Conservation (phyloP, 2,113 vertebrate genomes). For the Tautogolabrus adspersus region DNA sequence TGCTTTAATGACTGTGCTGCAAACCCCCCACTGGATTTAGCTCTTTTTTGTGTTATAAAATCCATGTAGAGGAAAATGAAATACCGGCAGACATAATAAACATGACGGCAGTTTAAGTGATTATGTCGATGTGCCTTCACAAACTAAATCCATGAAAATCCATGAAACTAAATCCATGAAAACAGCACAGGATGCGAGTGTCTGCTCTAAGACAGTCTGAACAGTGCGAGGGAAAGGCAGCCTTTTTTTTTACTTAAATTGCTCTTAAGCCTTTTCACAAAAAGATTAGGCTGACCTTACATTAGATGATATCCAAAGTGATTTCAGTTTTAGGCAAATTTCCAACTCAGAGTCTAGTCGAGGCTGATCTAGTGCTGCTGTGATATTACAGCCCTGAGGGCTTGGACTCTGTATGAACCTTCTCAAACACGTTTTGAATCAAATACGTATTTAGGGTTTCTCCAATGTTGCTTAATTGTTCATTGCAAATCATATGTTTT, state of each 20-base stretch:
- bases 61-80: slow-evolving; percentile 64
- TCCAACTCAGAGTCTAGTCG: slow-evolving; percentile 32
- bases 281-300: slow-evolving; percentile 38
- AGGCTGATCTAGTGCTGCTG: neutral
- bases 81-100: slow-evolving; percentile 71
- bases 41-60: slow-evolving; percentile 50
- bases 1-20: slow-evolving; percentile 51
- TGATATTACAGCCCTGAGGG: slow-evolving; percentile 4
- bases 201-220: slow-evolving; percentile 47
- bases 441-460: slow-evolving; percentile 1
- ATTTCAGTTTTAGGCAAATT: slow-evolving; percentile 43
- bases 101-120: slow-evolving; percentile 73
- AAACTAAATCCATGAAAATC: slow-evolving; percentile 77
- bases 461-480: neutral
- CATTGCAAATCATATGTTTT: neutral
- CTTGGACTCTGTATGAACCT: neutral
- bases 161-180: slow-evolving; percentile 69
- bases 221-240: slow-evolving; percentile 24
- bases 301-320: slow-evolving; percentile 30
- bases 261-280: slow-evolving; percentile 30
- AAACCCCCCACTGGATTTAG: slow-evolving; percentile 40
- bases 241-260: slow-evolving; percentile 41
- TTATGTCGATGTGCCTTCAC: slow-evolving; percentile 62
- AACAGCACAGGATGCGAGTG: slow-evolving; percentile 59
- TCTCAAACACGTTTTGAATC: slow-evolving; percentile 1